Evolutionary conservation across 35 echinoderm and acorn worm species (phyloP), one percentile per base, ranked within the genome.

Genomic region (Antedon bifida): DNA sequence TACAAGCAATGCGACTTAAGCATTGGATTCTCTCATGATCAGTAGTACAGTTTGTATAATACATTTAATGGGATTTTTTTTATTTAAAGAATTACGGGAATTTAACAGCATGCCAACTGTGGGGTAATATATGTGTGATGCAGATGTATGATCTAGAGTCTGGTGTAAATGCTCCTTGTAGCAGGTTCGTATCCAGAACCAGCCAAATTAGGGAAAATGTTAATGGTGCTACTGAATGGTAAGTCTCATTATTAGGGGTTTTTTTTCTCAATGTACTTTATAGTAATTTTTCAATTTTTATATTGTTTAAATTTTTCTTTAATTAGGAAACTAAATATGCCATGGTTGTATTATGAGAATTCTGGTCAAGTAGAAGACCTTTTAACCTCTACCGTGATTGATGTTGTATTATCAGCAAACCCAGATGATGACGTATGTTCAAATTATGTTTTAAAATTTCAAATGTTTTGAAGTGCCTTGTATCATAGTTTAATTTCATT

Each of bases 271-370:
- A n/a, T n/a, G n/a, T n/a, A n/a, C n/a, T n/a, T n/a, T n/a, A n/a
- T n/a, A 36, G 23, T 45, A 42, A 31, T 45, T 36, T 36, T 74
- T 29, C 9, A 26, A 38, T 83, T 16, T 83, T 7, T 26, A 39
- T 36, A 16, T 36, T 78, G 31, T 39, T 78, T 78, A 9, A 23
- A 26, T 86, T 45, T 10, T 34, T 26, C 23, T 9, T 26, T n/a
- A 5, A 36, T 31, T 86, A 95, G 92, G 92, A 46, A 81, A 17
- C 28, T 36, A 29, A 46, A 74, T 23, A 96, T 96, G 93, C 93
- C 93, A 9, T 96, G 89, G 89, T 44, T 96, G 85, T 88, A 86
- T 26, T 96, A 89, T 86, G n/a, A n/a, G n/a, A n/a, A n/a, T n/a
- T 32, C n/a, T 32, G 32, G 44, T 78, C 81, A 85, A 21, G 76